These are phyloP conservation scores for Intellagama lesueurii DNA, from an alignment of 2,797 vertebrate species.

Conservation along the genomic window DNA sequence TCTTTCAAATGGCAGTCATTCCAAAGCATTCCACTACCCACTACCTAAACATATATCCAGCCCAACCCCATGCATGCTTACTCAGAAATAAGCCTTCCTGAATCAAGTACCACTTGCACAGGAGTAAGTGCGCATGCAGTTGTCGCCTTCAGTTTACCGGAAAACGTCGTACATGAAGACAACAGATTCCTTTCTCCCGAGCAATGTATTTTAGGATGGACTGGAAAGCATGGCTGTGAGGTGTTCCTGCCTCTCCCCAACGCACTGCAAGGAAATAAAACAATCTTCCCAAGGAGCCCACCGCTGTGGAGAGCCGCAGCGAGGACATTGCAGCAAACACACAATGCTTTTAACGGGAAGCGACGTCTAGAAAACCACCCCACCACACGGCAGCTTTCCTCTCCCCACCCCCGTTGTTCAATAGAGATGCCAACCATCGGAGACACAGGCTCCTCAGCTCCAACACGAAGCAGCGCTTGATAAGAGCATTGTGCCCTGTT, in stretches of 20 bases:
- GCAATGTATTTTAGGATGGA: neutral
- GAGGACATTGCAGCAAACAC: neutral
- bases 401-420: neutral
- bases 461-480: conserved; percentile 79
- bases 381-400: neutral
- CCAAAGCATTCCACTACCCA: neutral
- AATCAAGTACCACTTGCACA: neutral
- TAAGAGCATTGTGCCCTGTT: conserved; percentile 74
- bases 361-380: rapidly evolving
- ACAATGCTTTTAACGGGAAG: neutral
- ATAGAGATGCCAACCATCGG: conserved; percentile 60
- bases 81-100: neutral
- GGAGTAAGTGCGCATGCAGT: neutral
- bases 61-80: neutral
- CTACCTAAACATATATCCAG: neutral
- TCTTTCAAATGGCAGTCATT: neutral
- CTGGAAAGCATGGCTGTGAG: neutral
- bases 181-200: neutral
- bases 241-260: neutral
- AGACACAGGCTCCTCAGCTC: conserved; percentile 78
- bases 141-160: neutral
- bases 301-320: neutral
- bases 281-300: neutral
- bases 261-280: neutral
- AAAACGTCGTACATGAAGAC: neutral